Evolutionary conservation across 2,797 vertebrate species (phyloP).

Genomic region (Syngnathus acus): DNA sequence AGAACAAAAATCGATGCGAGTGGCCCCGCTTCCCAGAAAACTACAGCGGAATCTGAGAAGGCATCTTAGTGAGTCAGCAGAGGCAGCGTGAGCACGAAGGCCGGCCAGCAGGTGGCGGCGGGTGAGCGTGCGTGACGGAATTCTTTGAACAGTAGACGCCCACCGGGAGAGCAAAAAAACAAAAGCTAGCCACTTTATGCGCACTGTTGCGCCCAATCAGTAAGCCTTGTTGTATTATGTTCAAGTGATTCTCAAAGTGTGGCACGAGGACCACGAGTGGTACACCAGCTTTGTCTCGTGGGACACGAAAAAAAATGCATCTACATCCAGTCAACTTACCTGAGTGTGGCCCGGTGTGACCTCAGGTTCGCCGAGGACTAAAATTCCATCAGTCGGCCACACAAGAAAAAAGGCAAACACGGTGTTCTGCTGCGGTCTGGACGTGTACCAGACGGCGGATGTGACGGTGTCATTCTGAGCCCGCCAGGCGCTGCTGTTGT

Average conservation of each 20-base stretch:
- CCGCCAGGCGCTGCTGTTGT: conserved; percentile 80
- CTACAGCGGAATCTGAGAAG: not conserved
- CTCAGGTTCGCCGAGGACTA: conserved; percentile 74
- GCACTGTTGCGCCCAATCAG: not conserved
- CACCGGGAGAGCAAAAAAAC: too few species aligned
- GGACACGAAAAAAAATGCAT: too few species aligned
- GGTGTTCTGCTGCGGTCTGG: conserved; percentile 63
- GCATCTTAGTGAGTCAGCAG: not conserved
- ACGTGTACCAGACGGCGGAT: conserved; percentile 84
- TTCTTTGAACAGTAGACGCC: not conserved
- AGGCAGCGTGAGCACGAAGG: not conserved
- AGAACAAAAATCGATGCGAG: conserved; percentile 9
- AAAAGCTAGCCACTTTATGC: not conserved
- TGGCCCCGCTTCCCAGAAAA: conserved; percentile 4
- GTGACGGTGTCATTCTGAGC: conserved; percentile 79
- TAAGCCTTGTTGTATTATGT: too few species aligned
- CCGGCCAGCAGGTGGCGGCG: not conserved
- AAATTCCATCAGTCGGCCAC: conserved; percentile 74
- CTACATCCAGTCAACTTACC: conserved; percentile 56
- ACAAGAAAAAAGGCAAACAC: conserved; percentile 80
- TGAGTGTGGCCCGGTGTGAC: conserved; percentile 60
- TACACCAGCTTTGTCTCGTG: too few species aligned
- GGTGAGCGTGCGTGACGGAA: not conserved
- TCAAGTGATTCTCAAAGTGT: too few species aligned
- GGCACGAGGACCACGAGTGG: too few species aligned